These are phyloP conservation scores for Nebria brevicollis DNA, from an alignment of 2,888 invertebrate genomes.

Conservation along the genomic window DNA sequence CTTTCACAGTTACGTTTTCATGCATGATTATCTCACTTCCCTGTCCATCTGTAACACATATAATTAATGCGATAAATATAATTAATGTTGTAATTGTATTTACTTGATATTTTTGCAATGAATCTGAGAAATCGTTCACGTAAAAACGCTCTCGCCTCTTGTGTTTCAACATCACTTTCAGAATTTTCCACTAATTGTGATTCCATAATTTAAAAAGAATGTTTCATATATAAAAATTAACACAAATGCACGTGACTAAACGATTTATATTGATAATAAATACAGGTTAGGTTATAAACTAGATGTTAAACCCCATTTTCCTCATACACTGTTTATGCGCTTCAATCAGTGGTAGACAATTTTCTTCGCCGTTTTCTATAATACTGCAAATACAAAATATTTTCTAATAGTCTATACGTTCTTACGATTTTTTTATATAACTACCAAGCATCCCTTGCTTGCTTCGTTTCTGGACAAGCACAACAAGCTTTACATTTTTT, in stretches of 20 bases:
- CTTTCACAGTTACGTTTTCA: constrained; percentile 56
- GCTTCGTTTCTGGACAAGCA: constrained; percentile 96
- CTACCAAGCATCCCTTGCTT: constrained; percentile 90
- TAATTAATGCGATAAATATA: neutral
- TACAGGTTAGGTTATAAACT: constrained; percentile 57
- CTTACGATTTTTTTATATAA: constrained; percentile 49
- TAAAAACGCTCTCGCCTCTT: constrained; percentile 52
- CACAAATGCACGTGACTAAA: neutral
- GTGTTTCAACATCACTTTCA: constrained; percentile 15
- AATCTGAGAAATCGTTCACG: constrained; percentile 57
- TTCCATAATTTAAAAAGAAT: neutral
- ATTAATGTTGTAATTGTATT: neutral
- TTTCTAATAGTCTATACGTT: neutral
- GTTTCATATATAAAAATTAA: neutral
- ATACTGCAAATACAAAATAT: constrained; percentile 73
- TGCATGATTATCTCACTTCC: constrained; percentile 55
- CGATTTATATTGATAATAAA: neutral
- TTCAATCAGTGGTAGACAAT: constrained; percentile 90
- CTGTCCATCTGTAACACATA: constrained; percentile 49
- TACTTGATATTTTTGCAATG: constrained; percentile 57
- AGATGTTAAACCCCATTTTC: constrained; percentile 94
- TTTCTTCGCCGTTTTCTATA: constrained; percentile 89
- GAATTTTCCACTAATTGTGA: no score
- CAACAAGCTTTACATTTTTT: constrained; percentile 94
- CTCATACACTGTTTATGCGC: constrained; percentile 98